Conservation (phyloP, 1,140 invertebrate genomes). For the Nixonia krombeini region DNA sequence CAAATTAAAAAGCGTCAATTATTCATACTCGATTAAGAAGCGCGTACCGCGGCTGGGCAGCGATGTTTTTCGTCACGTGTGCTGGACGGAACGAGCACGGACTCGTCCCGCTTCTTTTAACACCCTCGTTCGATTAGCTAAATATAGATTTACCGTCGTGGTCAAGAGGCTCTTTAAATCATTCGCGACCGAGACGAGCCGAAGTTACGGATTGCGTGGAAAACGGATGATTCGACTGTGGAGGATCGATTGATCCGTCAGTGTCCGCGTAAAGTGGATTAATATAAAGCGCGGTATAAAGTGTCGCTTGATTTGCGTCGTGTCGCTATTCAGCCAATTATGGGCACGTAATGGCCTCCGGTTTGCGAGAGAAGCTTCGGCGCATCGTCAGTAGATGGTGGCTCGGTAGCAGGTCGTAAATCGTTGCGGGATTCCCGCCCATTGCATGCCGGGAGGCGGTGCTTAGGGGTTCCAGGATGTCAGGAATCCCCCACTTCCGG, state of each 20-base stretch:
- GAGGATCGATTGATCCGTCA: conserved; percentile 15
- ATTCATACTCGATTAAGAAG: conserved; percentile 6
- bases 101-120: not conserved
- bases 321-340: conserved; percentile 66
- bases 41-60: not conserved
- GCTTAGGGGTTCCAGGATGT: conserved; percentile 56
- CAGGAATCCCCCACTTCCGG: conserved; percentile 40
- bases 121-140: conserved; percentile 57
- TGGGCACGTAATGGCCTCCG: conserved; percentile 69
- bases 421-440: conserved; percentile 68
- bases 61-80: not conserved
- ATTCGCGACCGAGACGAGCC: not conserved
- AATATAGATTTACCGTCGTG: conserved; percentile 66
- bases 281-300: conserved; percentile 58
- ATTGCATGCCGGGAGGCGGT: conserved; percentile 65
- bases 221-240: not conserved
- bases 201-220: not conserved
- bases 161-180: conserved; percentile 13
- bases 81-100: too few species aligned
- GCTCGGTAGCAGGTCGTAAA: conserved; percentile 61
- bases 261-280: conserved; percentile 27
- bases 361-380: conserved; percentile 38
- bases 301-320: conserved; percentile 66
- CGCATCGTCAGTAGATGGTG: conserved; percentile 64
- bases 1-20: conserved; percentile 5